Base-by-base conservation (phyloP, 2,113 vertebrate species). In the Suncus etruscus region DNA sequence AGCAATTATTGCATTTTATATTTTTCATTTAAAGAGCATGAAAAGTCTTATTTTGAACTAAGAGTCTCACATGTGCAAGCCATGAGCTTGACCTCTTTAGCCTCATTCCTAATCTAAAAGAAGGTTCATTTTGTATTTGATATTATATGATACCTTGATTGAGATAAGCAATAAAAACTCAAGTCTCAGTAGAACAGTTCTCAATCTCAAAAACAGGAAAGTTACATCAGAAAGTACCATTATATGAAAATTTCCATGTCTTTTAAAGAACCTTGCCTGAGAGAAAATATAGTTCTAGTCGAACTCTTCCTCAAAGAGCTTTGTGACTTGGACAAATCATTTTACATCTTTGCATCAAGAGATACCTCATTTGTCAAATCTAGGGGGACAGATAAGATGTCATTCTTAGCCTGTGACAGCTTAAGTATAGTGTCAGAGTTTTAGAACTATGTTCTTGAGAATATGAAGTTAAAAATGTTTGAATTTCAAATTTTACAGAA, bases 11-110 rank as follows among this genome's bases (percentile, higher is more conserved):
- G 16, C 4, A 31, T 73, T 61, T 86, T 69, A 1, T 82, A 81
- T 73, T 89, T 95, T 76, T 81, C 24, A 81, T 86, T 89, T 77
- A 93, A 87, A 74, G 47, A 8, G 50, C 20, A 93, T 45, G 70
- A 89, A 29, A 29, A 7, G 29, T 8, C 3, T 24, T 20, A 68
- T 86, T 83, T 84, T 74, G 45, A 82, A 75, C 18, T 20, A 18
- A 61, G 58, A 20, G 58, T 61, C 58, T 61, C 18, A 61, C 15
- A 61, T 61, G 22, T 61, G 18, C 58, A 61, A 61, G 54, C 39
- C 39, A 39, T 39, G 39, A 39, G 16, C 18, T 61, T 61, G 22
- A 61, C 58, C 58, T 61, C 58, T 61, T 61, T 20, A 20, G 58
- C 58, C 58, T 20, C 22, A 61, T 61, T 16, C 18, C 22, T 61